A percentile compares a stretch with the other conserved stretches of the same genome.
phyloP scores from a whole-genome alignment of 2,113 vertebrate species.

The Naja naja region DNA sequence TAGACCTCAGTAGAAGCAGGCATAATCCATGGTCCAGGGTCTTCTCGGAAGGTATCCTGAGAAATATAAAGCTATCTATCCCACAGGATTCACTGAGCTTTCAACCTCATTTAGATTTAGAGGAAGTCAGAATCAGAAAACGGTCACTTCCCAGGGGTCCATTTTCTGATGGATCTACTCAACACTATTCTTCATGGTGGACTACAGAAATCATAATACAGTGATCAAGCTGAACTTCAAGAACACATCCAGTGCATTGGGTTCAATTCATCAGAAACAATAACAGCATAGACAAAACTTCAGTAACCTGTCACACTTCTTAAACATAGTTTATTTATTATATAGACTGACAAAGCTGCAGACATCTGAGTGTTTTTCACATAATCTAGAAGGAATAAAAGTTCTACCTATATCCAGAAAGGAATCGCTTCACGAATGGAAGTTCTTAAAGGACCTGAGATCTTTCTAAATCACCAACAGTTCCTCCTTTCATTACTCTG shows the following conservation, averaged over 20 bases:
- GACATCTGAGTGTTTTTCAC: not conserved
- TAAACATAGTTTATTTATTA: not conserved
- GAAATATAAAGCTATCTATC: not conserved
- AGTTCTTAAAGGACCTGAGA: not conserved
- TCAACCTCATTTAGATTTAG: not conserved
- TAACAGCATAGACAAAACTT: not conserved
- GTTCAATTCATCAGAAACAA: not conserved
- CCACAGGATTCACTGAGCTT: not conserved
- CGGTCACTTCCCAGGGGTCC: not conserved
- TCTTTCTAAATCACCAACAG: not conserved
- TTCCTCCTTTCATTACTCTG: no score
- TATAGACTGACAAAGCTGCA: not conserved
- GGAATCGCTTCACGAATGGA: not conserved
- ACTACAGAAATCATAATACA: not conserved
- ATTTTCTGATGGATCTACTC: not conserved
- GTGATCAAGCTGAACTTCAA: not conserved
- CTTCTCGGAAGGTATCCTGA: not conserved
- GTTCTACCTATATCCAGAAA: not conserved
- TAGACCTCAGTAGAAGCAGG: not conserved
- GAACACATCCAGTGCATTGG: not conserved
- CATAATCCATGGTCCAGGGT: not conserved
- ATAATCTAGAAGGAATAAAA: not conserved
- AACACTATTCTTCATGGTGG: not conserved
- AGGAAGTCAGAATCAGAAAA: not conserved
- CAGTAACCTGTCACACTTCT: not conserved